phyloP scores from a whole-genome alignment of 2,113 vertebrate genomes.

The Gallinago media region DNA sequence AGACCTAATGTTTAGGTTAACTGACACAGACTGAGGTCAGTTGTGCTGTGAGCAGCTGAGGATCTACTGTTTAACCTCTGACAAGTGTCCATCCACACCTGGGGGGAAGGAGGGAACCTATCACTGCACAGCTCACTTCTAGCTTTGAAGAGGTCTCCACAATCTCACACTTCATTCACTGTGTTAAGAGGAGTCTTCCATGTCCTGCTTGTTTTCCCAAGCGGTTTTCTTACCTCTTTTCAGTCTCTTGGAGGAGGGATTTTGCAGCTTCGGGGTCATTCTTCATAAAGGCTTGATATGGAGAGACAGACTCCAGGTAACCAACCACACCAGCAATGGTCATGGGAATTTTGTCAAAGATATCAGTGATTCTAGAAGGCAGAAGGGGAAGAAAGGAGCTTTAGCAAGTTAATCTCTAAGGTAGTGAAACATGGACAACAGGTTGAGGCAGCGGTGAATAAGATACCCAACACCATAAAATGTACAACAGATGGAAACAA shows the following conservation, averaged over 20 bases:
- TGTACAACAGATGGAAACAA: neutral
- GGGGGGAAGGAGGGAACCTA: neutral
- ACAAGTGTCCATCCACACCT: neutral
- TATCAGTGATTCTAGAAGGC: conserved; percentile 75
- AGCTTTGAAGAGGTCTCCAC: neutral
- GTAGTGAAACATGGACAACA: neutral
- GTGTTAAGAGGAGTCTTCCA: fast-evolving
- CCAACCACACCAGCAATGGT: conserved; percentile 76
- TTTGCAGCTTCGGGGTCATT: conserved; percentile 74
- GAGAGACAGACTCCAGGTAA: conserved; percentile 80
- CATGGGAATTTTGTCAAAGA: conserved; percentile 62
- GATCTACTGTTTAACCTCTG: neutral
- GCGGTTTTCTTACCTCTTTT: conserved; percentile 70
- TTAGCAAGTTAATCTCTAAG: neutral
- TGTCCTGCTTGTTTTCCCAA: neutral
- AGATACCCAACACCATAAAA: neutral
- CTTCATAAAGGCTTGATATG: conserved; percentile 76
- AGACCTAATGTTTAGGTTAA: neutral
- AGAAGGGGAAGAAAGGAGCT: neutral
- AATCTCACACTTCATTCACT: neutral
- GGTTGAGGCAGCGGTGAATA: neutral
- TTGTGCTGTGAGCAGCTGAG: neutral
- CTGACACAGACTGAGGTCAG: neutral
- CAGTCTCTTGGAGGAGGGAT: conserved; percentile 70
- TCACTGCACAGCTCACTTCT: neutral